These are phyloP conservation scores for Caenorhabditis sp. DNA, from an alignment of 2,888 invertebrate genomes.

Conservation along the genomic window DNA sequence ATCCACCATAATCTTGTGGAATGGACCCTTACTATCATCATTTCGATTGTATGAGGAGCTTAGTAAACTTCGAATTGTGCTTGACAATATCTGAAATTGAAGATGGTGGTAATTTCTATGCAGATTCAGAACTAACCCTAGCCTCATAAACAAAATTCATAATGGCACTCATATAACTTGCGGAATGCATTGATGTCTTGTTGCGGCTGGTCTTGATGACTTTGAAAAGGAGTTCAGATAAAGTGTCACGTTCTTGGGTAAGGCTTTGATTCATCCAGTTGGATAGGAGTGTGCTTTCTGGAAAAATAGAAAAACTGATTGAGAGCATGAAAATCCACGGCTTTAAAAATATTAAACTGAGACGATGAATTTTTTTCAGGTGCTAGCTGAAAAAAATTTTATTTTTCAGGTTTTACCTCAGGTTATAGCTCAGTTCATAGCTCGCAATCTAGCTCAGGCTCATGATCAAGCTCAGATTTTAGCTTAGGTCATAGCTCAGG, in stretches of 20 bases:
- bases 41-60: slow-evolving; percentile 31
- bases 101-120: too few relatives aligned
- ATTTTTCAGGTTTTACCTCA: too few relatives aligned
- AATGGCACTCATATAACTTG: slow-evolving; percentile 15
- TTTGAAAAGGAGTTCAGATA: slow-evolving; percentile 53
- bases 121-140: slow-evolving; percentile 12
- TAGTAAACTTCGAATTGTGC: slow-evolving; percentile 18
- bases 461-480: too few relatives aligned
- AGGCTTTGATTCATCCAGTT: slow-evolving; percentile 44
- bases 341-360: too few relatives aligned
- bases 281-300: slow-evolving; percentile 43
- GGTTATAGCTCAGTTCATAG: too few relatives aligned
- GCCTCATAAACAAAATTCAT: slow-evolving; percentile 36
- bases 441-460: too few relatives aligned
- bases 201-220: slow-evolving; percentile 48
- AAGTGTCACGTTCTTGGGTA: slow-evolving; percentile 33
- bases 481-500: too few relatives aligned
- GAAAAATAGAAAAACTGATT: too few relatives aligned
- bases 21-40: slow-evolving; percentile 23
- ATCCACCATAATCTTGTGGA: slow-evolving; percentile 46
- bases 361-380: too few relatives aligned
- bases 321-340: too few relatives aligned
- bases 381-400: too few relatives aligned
- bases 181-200: slow-evolving; percentile 33
- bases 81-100: slow-evolving; percentile 30